A percentile compares a stretch with the other conserved stretches of the same genome.
Conservation (phyloP, 2,888 invertebrate genomes). For the Mimas tiliae region DNA sequence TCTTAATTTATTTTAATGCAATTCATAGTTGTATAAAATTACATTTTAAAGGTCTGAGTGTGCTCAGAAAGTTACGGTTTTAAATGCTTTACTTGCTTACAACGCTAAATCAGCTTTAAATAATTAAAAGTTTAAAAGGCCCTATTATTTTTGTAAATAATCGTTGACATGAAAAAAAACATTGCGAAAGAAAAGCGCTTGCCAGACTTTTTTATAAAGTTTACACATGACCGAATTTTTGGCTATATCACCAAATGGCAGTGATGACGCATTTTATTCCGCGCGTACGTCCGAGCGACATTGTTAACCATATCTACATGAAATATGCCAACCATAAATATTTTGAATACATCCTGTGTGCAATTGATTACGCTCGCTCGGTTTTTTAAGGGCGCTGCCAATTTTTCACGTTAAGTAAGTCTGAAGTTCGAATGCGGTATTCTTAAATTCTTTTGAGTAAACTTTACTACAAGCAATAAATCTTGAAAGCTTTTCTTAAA, state of each 20-base stretch:
- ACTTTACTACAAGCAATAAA: conserved; percentile 9
- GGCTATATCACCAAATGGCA: conserved; percentile 43
- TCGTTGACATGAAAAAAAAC: background rate
- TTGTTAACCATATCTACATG: conserved; percentile 51
- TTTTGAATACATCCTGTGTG: conserved; percentile 53
- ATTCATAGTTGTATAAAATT: background rate
- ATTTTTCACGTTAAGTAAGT: background rate
- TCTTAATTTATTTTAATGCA: no score
- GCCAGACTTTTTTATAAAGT: conserved; percentile 31
- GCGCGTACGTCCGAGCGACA: conserved; percentile 40
- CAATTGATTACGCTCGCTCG: conserved; percentile 36
- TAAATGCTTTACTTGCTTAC: no score
- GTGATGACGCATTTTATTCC: conserved; percentile 58
- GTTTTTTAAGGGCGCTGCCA: conserved; percentile 7
- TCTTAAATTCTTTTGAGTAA: background rate
- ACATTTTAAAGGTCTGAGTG: background rate
- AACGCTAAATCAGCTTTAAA: background rate
- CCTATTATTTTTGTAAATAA: background rate
- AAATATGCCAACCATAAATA: conserved; percentile 60
- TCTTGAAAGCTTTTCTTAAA: background rate
- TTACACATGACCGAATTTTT: conserved; percentile 44
- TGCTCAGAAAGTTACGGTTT: background rate
- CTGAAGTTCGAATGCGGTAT: background rate
- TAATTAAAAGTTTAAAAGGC: background rate
- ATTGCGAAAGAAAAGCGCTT: background rate